Conservation (phyloP, 1,140 invertebrate species). For the Metaphire vulgaris region DNA sequence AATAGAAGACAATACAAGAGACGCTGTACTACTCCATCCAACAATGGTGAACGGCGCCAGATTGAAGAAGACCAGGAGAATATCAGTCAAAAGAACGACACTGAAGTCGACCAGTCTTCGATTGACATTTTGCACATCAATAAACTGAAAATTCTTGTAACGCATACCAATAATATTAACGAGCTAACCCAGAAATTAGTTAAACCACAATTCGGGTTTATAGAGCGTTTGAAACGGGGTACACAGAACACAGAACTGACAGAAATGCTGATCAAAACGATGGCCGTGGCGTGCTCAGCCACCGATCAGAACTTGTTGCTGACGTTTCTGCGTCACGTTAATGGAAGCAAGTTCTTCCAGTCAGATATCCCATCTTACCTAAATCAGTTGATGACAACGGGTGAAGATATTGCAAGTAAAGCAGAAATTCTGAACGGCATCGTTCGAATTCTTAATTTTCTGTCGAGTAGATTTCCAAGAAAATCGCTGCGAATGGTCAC, state of each 20-base stretch:
- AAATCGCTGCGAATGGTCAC: background rate
- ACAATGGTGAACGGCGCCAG: too few relatives aligned
- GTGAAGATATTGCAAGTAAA: background rate
- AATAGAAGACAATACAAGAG: too few relatives aligned
- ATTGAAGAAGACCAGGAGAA: too few relatives aligned
- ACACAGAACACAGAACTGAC: background rate
- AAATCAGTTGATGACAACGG: background rate
- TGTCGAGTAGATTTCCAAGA: background rate
- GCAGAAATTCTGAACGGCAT: background rate
- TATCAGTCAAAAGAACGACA: too few relatives aligned
- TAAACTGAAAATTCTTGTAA: too few relatives aligned
- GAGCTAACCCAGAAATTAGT: too few relatives aligned
- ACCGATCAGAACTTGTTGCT: background rate
- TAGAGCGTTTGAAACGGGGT: background rate
- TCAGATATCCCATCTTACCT: background rate
- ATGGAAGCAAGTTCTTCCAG: background rate
- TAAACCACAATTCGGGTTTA: background rate
- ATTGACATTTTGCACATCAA: too few relatives aligned
- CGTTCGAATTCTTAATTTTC: background rate
- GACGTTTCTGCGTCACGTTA: background rate
- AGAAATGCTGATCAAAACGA: background rate
- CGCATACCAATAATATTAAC: too few relatives aligned
- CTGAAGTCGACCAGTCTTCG: too few relatives aligned
- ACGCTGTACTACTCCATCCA: too few relatives aligned
- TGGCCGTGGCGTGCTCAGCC: background rate